Evolutionary conservation across 1,140 invertebrate species (phyloP), one percentile per base, ranked within the genome.

Genomic region (Diprion similis): DNA sequence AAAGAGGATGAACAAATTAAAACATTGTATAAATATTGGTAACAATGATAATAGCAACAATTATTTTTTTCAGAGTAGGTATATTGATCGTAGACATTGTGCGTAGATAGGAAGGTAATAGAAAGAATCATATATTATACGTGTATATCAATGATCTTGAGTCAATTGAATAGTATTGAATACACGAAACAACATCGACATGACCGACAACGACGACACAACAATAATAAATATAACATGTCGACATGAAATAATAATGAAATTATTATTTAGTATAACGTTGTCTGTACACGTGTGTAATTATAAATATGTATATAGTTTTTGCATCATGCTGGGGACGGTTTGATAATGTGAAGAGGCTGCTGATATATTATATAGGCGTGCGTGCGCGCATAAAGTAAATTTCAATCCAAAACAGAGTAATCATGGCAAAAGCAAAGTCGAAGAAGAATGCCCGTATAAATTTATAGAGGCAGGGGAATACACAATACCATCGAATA

Each of bases 261-360:
- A 37, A 37, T 37, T 37, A 6, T 1, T 37, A 37, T 37, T 37
- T 37, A 37, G 24, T 37, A 37, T 37, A 37, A 37, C 24, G 24
- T 37, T 59, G 51, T 59, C 6, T 59, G 51, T 37, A 37, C 24
- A 1, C 1, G 2, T 17, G 9, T 59, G 51, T 59, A 13, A 59
- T 59, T 17, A 59, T 15, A 15, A 17, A 8, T 59, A 9, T 59
- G 51, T 59, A 17, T 59, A 37, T 37, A 37, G 24, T 59, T 59
- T 11, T 15, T 8, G 66, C 11, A 18, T 68, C 66, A 24, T 45
- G 37, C 18, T 19, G 13, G 18, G 37, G 37, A 68, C 11, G 66
- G 8, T 19, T 13, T 18, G 37, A 17, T 15, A 15, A 37, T 72
- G 75, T 64, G 13, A 15, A 75, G 78, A 83, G 78, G 78, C 77